Base-by-base conservation (phyloP, 2,797 vertebrate species). In the Paguma larvata region DNA sequence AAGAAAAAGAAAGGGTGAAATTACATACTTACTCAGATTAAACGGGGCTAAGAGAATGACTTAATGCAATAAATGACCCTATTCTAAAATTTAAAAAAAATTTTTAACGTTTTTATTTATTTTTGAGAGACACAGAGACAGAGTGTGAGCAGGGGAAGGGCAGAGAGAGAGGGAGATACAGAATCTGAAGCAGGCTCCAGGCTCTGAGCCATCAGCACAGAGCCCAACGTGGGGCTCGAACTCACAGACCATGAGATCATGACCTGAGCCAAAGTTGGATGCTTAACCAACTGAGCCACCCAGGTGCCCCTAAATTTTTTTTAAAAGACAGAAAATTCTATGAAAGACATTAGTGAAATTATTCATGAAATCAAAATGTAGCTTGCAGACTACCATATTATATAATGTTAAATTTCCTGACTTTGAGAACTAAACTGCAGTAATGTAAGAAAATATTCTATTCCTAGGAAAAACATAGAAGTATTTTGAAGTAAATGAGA, bases 11-110 rank as follows among this genome's bases (percentile, higher is more conserved):
- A 88, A 79, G 0, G n/a, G 48, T 77, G 38, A 85, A 82, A 85
- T 68, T 70, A 96, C 73, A 72, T 91, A 91, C 73, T 38, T 86
- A 83, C 48, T 84, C n/a, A 68, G 48, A 59, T 51, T 77, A 87
- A 78, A 65, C 46, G 32, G 51, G 21, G 89, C 16, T 85, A 72
- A 79, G 70, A 82, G 41, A 85, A 85, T 34, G 48, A 65, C 19
- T 48, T 48, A 65, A 70, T 56, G 8, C 32, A 67, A 56, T 25
- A 65, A 48, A 38, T 51, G 46, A 91, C 14, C 41, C 65, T 41
- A 15, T 75, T 70, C 21, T 32, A 5, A 3, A 46, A 51, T 44
- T 72, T 38, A 38, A 38, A 38, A 38, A 38, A 38, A 38, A 38
- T 38, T 38, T 38, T 38, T 38, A 38, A 38, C 38, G 38, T 38